Evolutionary conservation across 2,113 vertebrate species (phyloP).

Genomic region (Nothoprocta pentlandii): DNA sequence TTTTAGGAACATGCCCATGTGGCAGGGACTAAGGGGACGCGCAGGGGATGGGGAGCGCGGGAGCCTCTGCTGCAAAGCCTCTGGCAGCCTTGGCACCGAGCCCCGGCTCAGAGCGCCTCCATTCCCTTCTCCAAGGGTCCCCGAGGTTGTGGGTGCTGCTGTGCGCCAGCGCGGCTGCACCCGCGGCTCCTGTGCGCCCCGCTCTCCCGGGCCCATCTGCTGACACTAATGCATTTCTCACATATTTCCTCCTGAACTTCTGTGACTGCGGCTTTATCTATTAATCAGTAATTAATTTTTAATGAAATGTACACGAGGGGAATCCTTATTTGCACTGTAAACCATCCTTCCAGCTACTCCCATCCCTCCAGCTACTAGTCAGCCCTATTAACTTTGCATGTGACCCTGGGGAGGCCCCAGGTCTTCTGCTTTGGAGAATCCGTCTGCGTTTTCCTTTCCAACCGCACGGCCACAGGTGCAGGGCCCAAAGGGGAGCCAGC

Average conservation of each 20-base stretch:
- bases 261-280: not conserved
- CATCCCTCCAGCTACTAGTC: not conserved
- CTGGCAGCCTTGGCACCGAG: not conserved
- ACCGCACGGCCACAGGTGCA: accelerated
- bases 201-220: not conserved
- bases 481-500: not conserved
- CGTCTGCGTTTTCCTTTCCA: not conserved
- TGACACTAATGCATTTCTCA: not conserved
- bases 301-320: not conserved
- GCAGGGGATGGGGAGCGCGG: accelerated
- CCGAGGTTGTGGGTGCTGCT: not conserved
- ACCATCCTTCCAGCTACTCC: not conserved
- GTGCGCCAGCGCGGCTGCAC: not conserved
- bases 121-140: not conserved
- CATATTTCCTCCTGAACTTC: not conserved
- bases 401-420: not conserved
- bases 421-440: not conserved
- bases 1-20: accelerated
- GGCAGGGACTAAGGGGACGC: not conserved
- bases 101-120: not conserved
- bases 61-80: not conserved
- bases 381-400: accelerated
- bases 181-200: not conserved
- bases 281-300: not conserved
- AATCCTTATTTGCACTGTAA: not conserved